Percentiles rank a stretch among this genome's conserved stretches.
Conservation (phyloP, 2,888 invertebrate species). For the Sepiola atlantica region DNA sequence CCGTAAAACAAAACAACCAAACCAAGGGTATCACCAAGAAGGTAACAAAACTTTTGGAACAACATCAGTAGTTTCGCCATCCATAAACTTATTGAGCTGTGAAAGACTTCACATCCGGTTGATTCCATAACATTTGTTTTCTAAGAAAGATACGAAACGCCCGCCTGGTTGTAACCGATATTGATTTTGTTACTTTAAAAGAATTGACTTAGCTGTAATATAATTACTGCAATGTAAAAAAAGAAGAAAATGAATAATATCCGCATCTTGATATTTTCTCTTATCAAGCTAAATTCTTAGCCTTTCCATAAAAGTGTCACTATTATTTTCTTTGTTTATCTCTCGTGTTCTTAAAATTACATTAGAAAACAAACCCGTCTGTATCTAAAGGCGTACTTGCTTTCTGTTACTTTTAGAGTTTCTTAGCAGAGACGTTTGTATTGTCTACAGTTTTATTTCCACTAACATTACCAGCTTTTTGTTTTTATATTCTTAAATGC, state of each 20-base stretch:
- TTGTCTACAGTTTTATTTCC: not conserved
- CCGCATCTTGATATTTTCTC: not conserved
- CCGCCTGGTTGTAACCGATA: too few species aligned
- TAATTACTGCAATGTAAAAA: too few species aligned
- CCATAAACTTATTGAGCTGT: too few species aligned
- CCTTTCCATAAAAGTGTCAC: not conserved
- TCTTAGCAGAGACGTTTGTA: not conserved
- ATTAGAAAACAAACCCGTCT: not conserved
- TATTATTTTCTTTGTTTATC: not conserved
- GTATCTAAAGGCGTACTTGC: not conserved
- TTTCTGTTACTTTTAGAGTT: not conserved
- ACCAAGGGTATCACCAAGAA: too few species aligned
- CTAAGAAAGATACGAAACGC: too few species aligned
- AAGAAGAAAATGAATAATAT: not conserved
- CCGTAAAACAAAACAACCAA: too few species aligned
- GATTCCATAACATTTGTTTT: too few species aligned
- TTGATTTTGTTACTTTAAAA: too few species aligned
- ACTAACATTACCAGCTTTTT: not conserved
- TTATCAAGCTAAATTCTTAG: not conserved
- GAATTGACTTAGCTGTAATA: too few species aligned
- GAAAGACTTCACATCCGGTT: too few species aligned
- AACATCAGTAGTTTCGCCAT: too few species aligned
- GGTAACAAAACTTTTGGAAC: too few species aligned
- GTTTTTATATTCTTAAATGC: not conserved
- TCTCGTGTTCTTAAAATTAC: not conserved